Evolutionary conservation across 1,140 invertebrate genomes (phyloP), one percentile per base, ranked within the genome.

Genomic region (Dysdera silvatica): DNA sequence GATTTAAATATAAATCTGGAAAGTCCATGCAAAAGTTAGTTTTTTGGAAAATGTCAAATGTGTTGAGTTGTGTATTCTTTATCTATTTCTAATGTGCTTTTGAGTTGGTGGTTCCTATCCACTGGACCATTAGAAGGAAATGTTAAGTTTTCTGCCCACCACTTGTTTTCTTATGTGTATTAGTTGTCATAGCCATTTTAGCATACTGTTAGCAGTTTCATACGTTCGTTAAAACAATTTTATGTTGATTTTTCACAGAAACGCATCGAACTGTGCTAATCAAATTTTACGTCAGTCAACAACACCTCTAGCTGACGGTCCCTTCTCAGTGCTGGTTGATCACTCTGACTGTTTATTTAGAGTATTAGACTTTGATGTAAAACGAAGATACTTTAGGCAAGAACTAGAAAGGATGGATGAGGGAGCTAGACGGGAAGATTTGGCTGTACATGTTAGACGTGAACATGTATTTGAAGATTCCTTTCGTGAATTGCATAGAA

Each of bases 391-490:
- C 73, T 95, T 95, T 79, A 81, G 92, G 61, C 87, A 88, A 28
- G 89, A 92, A 73, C 74, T 93, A 18, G 89, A 93, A 72, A 78
- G 87, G 51, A 78, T 88, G 71, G 87, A 89, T 70, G 85, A 88
- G 70, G 86, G 85, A 32, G 83, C 87, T 66, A 77, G 91, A 32
- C 78, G 90, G n/a, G 91, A 95, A 73, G 92, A 95, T 76, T 78
- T 94, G 12, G 89, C 90, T 3, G 88, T 95, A 0, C 91, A 92
- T 74, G 88, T 95, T 4, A 80, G 88, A 18, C 81, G 92, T 47
- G 86, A 85, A 62, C 84, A 91, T 70, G 87, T 95, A 0, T 95
- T 95, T 75, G 89, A 94, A 74, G 91, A 95, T 73, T 93, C 89
- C 0, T 95, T 91, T 75, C 81, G 91, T 56, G 89, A 95, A 72